Conservation (phyloP, 2,888 invertebrate genomes). For the Amphiduros pacificus region DNA sequence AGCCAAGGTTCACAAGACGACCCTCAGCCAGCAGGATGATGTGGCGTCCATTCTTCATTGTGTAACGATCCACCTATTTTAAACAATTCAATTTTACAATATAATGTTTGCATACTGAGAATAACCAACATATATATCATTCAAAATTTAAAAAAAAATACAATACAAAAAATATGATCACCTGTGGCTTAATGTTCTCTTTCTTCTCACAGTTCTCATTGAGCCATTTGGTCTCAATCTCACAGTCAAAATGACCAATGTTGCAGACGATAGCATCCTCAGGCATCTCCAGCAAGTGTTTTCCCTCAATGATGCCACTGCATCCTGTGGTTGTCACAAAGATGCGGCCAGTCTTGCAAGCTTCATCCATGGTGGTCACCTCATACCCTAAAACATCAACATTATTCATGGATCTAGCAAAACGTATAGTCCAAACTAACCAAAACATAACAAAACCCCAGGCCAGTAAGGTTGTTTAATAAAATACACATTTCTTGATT, state of each 20-base stretch:
- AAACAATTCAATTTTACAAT: not conserved
- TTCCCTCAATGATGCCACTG: constrained; percentile 83
- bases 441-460: no score
- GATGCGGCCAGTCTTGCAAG: constrained; percentile 85
- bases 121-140: no score
- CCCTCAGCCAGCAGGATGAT: constrained; percentile 94
- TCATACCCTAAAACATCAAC: constrained; percentile 66
- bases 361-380: constrained; percentile 95
- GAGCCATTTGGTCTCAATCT: constrained; percentile 95
- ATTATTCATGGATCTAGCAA: no score
- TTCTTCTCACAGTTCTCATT: constrained; percentile 85
- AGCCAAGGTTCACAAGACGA: constrained; percentile 94
- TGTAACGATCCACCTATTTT: constrained; percentile 79
- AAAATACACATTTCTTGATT: no score
- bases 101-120: no score
- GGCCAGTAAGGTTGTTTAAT: no score
- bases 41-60: constrained; percentile 84
- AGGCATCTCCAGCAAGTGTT: constrained; percentile 88
- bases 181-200: constrained; percentile 94
- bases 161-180: no score
- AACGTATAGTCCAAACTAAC: no score
- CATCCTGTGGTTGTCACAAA: constrained; percentile 98
- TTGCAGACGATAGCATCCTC: constrained; percentile 98
- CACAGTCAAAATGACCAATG: constrained; percentile 98
- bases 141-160: no score